Base-by-base conservation (phyloP, 2,797 vertebrate genomes). In the Myotis planiceps region DNA sequence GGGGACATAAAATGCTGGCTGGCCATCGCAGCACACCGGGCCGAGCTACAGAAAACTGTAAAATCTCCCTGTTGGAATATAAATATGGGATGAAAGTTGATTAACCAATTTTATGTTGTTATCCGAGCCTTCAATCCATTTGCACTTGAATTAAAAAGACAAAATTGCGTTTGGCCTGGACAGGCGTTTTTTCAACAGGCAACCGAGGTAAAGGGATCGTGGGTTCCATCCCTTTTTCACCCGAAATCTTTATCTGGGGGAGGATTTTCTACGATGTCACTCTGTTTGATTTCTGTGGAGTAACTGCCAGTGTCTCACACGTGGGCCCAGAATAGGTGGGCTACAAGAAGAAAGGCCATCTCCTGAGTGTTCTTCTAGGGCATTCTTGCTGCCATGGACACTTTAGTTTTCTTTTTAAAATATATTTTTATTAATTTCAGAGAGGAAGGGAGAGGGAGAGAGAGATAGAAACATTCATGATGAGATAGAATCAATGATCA, bases 91-190 rank as follows among this genome's bases (percentile, higher is more conserved):
- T 98, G 97, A 97, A 98, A 97, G 96, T 98, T 98, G 97, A 98
- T 98, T 98, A 98, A 98, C 97, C 97, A 97, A 96, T 98, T 98
- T 98, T 96, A 98, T 97, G 96, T 97, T 98, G 97, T 97, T 98
- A 97, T 97, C 97, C 49, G 97, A 97, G 96, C 94, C 96, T 98
- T 97, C 86, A 92, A 96, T 98, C 97, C 97, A 97, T 98, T 98
- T 98, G 96, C 94, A 95, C 95, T 96, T 83, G 96, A 97, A 98
- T 95, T 94, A 97, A 79, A 95, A 96, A 97, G 97, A 97, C 81
- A 75, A 97, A 98, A 95, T 76, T 37, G 93, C 71, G 18, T 79
- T 93, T 88, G 91, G 96, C 53, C 65, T 63, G 80, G 88, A 80
- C 81, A 81, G 83, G 87, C 88, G 29, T 18, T 87, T 92, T 92